Conservation (phyloP, 2,888 invertebrate species). For the Marronus borbonicus region DNA sequence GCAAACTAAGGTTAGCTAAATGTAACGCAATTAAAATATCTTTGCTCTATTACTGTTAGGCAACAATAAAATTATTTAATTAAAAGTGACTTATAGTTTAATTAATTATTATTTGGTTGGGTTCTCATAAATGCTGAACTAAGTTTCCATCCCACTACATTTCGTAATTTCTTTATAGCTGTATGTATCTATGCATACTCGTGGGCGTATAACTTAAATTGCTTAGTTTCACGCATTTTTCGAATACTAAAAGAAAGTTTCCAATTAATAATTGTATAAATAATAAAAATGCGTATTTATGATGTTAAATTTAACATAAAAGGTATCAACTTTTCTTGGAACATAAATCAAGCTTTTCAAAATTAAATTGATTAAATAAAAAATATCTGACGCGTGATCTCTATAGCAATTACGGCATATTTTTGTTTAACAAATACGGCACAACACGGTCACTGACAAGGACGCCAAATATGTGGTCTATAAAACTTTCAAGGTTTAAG, state of each 20-base stretch:
- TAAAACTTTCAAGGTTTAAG: conserved; percentile 32
- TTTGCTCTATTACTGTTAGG: background rate
- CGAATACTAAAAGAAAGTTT: too few species aligned
- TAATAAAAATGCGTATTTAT: too few species aligned
- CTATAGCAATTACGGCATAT: conserved; percentile 1
- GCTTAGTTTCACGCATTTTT: too few species aligned
- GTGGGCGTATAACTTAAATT: too few species aligned
- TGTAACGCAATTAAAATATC: conserved; percentile 8
- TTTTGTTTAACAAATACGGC: conserved; percentile 18
- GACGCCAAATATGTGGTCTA: conserved; percentile 21
- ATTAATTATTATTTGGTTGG: background rate
- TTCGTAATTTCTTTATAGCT: background rate
- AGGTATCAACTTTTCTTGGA: too few species aligned
- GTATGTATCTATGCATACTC: background rate
- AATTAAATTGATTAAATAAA: background rate
- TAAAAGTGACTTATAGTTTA: background rate
- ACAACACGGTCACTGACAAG: conserved; percentile 41
- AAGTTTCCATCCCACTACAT: too few species aligned
- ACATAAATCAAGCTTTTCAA: background rate
- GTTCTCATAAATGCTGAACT: background rate
- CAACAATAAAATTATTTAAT: background rate
- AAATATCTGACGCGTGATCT: background rate
- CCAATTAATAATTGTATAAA: too few species aligned
- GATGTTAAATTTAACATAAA: too few species aligned
- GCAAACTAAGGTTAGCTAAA: conserved; percentile 8